Conservation (phyloP, 1,140 invertebrate genomes). For the Musca domestica region DNA sequence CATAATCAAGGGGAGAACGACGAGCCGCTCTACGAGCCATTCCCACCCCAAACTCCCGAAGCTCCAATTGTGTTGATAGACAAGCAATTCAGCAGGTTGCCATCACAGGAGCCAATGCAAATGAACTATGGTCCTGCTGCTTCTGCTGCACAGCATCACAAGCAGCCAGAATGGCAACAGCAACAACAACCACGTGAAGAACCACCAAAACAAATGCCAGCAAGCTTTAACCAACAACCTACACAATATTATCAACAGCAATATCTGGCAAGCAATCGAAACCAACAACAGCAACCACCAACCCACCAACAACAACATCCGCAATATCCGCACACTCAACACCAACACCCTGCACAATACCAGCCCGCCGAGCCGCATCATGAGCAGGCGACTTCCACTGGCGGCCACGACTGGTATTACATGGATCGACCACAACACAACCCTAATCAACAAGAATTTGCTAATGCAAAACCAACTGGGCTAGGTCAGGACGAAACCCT, state of each 20-base stretch:
- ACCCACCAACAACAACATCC: slow-evolving; percentile 8
- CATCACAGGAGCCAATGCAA: slow-evolving; percentile 6
- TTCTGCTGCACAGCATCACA: slow-evolving; percentile 25
- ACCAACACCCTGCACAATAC: slow-evolving; percentile 20
- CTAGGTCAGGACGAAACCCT: no score
- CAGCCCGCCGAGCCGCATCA: background rate
- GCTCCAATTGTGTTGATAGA: slow-evolving; percentile 10
- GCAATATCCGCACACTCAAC: slow-evolving; percentile 26
- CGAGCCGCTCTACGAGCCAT: background rate
- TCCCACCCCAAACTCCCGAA: slow-evolving; percentile 9
- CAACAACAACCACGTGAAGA: slow-evolving; percentile 14
- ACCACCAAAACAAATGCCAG: slow-evolving; percentile 1
- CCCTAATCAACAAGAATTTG: no score
- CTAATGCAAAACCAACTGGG: no score
- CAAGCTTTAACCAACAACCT: background rate
- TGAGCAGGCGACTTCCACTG: background rate
- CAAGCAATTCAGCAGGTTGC: slow-evolving; percentile 6
- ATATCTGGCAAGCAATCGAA: background rate
- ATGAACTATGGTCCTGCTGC: background rate
- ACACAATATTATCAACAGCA: slow-evolving; percentile 17
- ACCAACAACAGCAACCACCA: slow-evolving; percentile 5
- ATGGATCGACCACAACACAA: no score
- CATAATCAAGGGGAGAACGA: background rate
- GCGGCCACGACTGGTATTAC: no score
- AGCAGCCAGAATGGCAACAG: slow-evolving; percentile 28